Conservation (phyloP, 2,888 invertebrate genomes). For the Melikaiella ostensackeni region DNA sequence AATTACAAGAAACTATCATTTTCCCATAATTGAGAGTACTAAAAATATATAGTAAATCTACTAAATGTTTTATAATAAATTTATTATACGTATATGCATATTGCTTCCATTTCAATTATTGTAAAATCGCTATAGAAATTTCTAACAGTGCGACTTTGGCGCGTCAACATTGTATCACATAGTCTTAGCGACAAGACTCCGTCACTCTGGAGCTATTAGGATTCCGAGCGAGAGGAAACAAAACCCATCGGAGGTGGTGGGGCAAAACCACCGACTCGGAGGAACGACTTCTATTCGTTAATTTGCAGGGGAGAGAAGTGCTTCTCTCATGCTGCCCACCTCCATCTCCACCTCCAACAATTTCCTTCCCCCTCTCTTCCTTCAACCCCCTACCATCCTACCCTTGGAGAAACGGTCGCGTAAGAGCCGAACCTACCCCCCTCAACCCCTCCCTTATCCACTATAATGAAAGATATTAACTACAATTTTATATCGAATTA, state of each 20-base stretch:
- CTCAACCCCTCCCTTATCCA: slow-evolving; percentile 42
- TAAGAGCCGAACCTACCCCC: slow-evolving; percentile 41
- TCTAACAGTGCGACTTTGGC: slow-evolving; percentile 8
- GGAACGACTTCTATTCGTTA: slow-evolving; percentile 62
- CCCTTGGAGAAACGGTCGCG: slow-evolving; percentile 35
- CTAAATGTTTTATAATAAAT: too few species aligned
- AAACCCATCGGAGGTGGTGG: slow-evolving; percentile 54
- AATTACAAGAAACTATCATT: too few species aligned
- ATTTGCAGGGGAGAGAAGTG: slow-evolving; percentile 58
- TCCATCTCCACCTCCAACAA: slow-evolving; percentile 45
- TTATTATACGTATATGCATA: too few species aligned
- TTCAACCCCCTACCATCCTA: slow-evolving; percentile 42
- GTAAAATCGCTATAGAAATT: too few species aligned
- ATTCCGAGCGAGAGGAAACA: slow-evolving; percentile 41
- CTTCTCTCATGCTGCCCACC: slow-evolving; percentile 49
- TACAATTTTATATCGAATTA: slow-evolving; percentile 78
- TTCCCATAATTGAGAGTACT: too few species aligned
- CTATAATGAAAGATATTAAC: slow-evolving; percentile 77
- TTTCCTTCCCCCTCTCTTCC: slow-evolving; percentile 43
- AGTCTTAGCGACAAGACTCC: neutral
- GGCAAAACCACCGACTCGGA: slow-evolving; percentile 59
- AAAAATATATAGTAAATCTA: too few species aligned
- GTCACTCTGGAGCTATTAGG: slow-evolving; percentile 30
- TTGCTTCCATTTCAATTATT: too few species aligned
- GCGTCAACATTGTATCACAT: slow-evolving; percentile 10